A percentile compares a stretch with the other conserved stretches of the same genome.
Conservation (phyloP, 2,888 invertebrate species). For the Acholoe squamosa region DNA sequence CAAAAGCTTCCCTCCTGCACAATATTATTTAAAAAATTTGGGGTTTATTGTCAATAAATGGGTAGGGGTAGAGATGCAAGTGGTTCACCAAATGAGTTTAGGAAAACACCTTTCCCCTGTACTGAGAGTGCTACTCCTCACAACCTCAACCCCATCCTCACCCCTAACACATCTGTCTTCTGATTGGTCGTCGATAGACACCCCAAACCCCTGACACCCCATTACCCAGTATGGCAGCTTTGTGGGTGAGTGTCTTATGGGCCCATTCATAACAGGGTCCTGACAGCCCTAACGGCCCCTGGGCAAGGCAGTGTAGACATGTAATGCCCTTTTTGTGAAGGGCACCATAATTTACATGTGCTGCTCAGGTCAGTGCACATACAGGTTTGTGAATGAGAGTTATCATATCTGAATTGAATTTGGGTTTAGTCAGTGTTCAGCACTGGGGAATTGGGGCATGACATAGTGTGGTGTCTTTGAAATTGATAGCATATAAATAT, state of each 20-base stretch:
- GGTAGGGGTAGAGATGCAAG: too few relatives aligned
- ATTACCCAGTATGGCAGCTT: neutral
- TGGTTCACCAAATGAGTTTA: too few relatives aligned
- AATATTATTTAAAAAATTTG: too few relatives aligned
- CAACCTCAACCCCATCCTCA: neutral
- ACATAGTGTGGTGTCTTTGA: too few relatives aligned
- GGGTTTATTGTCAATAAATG: too few relatives aligned
- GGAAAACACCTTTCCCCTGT: too few relatives aligned
- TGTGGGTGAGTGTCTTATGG: constrained; percentile 11
- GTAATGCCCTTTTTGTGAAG: neutral
- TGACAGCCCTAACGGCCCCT: constrained; percentile 27
- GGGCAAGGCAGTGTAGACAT: neutral
- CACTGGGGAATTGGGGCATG: too few relatives aligned
- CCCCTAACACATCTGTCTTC: neutral
- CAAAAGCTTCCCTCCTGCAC: too few relatives aligned
- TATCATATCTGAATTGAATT: too few relatives aligned
- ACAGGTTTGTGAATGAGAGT: too few relatives aligned
- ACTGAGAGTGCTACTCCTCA: neutral
- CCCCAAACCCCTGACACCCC: constrained; percentile 39
- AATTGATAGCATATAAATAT: too few relatives aligned
- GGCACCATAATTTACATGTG: constrained; percentile 20
- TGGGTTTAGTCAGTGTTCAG: too few relatives aligned
- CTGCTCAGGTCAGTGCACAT: neutral
- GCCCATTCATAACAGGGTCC: neutral
- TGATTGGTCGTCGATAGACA: constrained; percentile 30